A percentile compares a stretch with the other conserved stretches of the same genome.
Conservation (phyloP, 2,797 vertebrate genomes). For the Meriones psammophilus region DNA sequence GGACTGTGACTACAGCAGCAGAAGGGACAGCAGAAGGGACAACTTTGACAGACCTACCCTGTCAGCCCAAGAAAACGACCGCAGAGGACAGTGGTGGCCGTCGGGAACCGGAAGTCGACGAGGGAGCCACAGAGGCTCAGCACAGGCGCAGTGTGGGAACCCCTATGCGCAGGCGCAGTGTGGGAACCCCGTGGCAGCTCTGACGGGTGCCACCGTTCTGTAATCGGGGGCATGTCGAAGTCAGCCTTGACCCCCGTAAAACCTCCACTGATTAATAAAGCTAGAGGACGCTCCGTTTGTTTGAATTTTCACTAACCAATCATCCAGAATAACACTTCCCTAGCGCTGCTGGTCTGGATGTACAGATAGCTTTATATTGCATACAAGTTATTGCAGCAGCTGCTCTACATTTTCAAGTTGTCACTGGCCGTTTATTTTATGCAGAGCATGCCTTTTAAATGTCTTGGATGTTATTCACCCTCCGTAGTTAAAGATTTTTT, state of each 20-base stretch:
- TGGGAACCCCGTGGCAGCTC: accelerated
- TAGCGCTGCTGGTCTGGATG: background rate
- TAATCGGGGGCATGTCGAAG: background rate
- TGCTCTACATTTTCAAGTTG: background rate
- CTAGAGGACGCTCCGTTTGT: background rate
- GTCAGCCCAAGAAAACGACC: background rate
- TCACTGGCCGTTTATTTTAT: background rate
- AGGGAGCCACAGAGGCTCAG: background rate
- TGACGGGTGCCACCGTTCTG: accelerated
- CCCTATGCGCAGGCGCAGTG: no score
- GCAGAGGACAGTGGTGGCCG: background rate
- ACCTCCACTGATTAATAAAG: background rate
- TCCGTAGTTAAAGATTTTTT: background rate
- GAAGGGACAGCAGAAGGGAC: background rate
- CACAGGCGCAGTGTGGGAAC: background rate
- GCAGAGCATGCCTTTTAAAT: background rate
- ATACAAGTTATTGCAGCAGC: no score
- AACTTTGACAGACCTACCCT: background rate
- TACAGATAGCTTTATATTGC: no score
- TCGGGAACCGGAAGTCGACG: background rate
- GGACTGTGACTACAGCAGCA: background rate
- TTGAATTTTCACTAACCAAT: background rate
- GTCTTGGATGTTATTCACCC: background rate
- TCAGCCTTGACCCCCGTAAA: background rate
- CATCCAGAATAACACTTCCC: background rate